Evolutionary conservation across 2,888 invertebrate species (phyloP).

Genomic region (Drosophila nigritarsus): DNA sequence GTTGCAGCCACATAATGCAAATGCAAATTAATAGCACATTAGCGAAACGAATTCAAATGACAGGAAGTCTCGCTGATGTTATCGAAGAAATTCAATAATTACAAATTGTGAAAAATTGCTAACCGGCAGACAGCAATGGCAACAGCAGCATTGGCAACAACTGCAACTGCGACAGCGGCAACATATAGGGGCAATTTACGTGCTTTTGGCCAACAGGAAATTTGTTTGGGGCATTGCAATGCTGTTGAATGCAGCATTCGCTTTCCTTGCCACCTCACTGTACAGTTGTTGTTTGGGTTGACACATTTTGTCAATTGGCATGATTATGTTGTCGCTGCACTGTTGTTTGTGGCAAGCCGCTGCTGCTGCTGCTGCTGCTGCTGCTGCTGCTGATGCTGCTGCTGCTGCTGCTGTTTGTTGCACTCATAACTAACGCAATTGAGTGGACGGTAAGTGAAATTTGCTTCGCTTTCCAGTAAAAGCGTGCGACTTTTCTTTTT

Average conservation of each 20-base stretch:
- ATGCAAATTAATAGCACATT: conserved; percentile 68
- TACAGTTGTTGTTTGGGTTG: conserved; percentile 34
- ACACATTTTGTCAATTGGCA: conserved; percentile 71
- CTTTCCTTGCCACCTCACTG: conserved; percentile 39
- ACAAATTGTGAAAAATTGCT: conserved; percentile 71
- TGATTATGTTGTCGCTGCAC: conserved; percentile 69
- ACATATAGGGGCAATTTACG: conserved; percentile 59
- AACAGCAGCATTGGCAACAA: conserved; percentile 9
- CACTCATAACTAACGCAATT: conserved; percentile 67
- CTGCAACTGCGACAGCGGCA: conserved; percentile 5
- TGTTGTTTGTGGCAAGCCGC: conserved; percentile 12
- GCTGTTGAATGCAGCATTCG: conserved; percentile 40
- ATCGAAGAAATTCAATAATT: conserved; percentile 76
- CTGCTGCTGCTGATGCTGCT: conserved; percentile 9
- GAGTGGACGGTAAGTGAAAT: conserved; percentile 71
- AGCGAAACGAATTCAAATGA: conserved; percentile 58
- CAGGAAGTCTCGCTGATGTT: conserved; percentile 72
- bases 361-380: conserved; percentile 21
- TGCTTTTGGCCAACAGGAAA: conserved; percentile 71
- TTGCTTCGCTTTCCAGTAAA: conserved; percentile 67
- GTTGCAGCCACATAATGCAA: conserved; percentile 53
- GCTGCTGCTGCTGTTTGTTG: conserved; percentile 27
- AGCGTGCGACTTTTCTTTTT: conserved; percentile 72
- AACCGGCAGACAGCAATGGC: conserved; percentile 23
- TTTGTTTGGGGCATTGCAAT: conserved; percentile 54